These are phyloP conservation scores for Hypocryptadius cinnamomeus DNA, from an alignment of 2,113 vertebrate species.

Conservation along the genomic window DNA sequence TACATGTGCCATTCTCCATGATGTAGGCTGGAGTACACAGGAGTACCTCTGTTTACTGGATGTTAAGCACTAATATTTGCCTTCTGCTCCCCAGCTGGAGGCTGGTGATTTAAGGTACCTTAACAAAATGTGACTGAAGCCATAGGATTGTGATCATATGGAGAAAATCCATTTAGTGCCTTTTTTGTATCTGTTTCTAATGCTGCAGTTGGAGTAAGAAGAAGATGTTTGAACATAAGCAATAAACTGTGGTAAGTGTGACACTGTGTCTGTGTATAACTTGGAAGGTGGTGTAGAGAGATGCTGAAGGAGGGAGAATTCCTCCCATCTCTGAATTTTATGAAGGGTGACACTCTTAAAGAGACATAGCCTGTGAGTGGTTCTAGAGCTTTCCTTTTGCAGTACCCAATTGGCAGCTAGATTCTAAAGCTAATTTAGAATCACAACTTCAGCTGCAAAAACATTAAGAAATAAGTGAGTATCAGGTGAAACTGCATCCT, in stretches of 20 bases:
- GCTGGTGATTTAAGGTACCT: neutral
- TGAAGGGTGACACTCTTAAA: neutral
- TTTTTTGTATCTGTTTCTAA: neutral
- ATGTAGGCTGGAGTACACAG: neutral
- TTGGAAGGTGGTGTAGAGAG: neutral
- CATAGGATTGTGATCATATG: neutral
- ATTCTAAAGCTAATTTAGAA: neutral
- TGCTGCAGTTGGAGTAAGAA: neutral
- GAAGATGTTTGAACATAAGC: neutral
- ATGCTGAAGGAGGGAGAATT: neutral
- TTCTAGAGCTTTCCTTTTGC: neutral
- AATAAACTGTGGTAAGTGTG: constrained; percentile 12
- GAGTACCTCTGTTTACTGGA: neutral
- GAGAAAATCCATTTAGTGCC: constrained; percentile 12
- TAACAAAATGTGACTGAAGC: neutral
- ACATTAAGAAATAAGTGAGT: neutral
- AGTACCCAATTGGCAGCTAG: neutral
- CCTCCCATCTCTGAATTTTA: neutral
- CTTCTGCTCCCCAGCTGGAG: neutral
- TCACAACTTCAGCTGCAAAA: neutral
- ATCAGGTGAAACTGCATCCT: neutral
- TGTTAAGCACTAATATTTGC: neutral
- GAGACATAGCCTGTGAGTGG: neutral
- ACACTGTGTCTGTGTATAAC: neutral
- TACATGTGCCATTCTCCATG: neutral